Evolutionary conservation across 2,888 invertebrate species (phyloP), one percentile per base, ranked within the genome.

Genomic region (Conistra vaccinii): DNA sequence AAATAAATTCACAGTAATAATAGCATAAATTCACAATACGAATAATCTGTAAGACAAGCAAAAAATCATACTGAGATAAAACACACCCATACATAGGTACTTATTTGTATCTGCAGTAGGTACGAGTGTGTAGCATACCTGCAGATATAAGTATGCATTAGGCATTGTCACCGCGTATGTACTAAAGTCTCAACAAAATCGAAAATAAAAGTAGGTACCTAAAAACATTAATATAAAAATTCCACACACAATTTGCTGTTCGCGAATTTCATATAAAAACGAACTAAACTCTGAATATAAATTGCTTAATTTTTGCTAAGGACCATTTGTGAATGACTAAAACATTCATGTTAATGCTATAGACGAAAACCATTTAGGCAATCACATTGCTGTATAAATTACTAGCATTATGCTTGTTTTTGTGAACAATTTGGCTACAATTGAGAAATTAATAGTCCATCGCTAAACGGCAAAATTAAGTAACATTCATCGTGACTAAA

Each of bases 251-350:
- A 55, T 57, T 69, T 55, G 29, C 39, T 67, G 51, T 68, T 80
- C 66, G 29, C 42, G 20, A 51, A 45, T 69, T 79, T 69, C 32
- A 60, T 65, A 73, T 63, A 73, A 75, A 78, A 80, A 48, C 73
- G 12, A 75, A 84, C 60, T 71, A 80, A 74, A 80, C 74, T 66
- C 29, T 62, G 82, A 85, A 85, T 83, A 73, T 62, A 85, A 85
- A 85, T 81, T 66, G 73, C 68, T 69, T 73, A 61, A 85, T 85
- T 81, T 81, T 35, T 60, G 57, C 26, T 60, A 35, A 80, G 29
- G 51, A 39, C 71, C 70, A 63, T 74, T 84, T 67, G 58, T 39
- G 58, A 68, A 66, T 71, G 68, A 69, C 42, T 55, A 35, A 74
- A 80, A 84, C 63, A 81, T 71, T 61, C 61, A 69, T 62, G 57